Evolutionary conservation across 2,888 invertebrate species (phyloP).

Genomic region (Synergus gifuensis): DNA sequence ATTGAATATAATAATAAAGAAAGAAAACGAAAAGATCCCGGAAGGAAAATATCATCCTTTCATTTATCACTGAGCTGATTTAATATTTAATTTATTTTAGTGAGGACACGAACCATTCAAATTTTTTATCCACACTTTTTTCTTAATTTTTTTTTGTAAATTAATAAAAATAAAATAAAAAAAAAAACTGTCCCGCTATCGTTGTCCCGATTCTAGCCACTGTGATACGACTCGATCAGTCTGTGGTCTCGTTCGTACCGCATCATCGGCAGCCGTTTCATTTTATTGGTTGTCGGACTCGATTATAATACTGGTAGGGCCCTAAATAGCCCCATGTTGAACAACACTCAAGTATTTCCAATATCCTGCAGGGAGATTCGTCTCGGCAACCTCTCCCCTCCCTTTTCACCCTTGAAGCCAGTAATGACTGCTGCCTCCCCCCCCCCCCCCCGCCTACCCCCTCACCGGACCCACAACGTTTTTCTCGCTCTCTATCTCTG

Average conservation of each 20-base stretch:
- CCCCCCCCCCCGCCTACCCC: slow-evolving; percentile 44
- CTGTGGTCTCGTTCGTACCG: slow-evolving; percentile 17
- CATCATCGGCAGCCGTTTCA: slow-evolving; percentile 47
- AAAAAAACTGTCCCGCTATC: neutral
- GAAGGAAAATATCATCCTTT: too few species aligned
- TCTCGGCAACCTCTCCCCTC: slow-evolving; percentile 58
- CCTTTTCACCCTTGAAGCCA: slow-evolving; percentile 35
- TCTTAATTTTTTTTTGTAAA: neutral
- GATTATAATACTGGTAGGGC: slow-evolving; percentile 72
- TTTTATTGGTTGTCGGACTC: slow-evolving; percentile 65
- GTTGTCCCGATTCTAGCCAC: slow-evolving; percentile 46
- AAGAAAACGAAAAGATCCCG: neutral
- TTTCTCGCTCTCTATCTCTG: slow-evolving; percentile 44
- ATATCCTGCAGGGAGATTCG: slow-evolving; percentile 76
- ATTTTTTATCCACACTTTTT: neutral
- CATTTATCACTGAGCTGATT: too few species aligned
- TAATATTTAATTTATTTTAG: too few species aligned
- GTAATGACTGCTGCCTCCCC: slow-evolving; percentile 43
- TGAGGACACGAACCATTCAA: too few species aligned
- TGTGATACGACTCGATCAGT: slow-evolving; percentile 49
- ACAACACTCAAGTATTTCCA: slow-evolving; percentile 76
- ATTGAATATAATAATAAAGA: neutral
- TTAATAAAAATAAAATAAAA: neutral
- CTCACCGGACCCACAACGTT: neutral
- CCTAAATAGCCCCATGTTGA: slow-evolving; percentile 73